Evolutionary conservation across 2,888 invertebrate species (phyloP).

Genomic region (Papilio elwesi): DNA sequence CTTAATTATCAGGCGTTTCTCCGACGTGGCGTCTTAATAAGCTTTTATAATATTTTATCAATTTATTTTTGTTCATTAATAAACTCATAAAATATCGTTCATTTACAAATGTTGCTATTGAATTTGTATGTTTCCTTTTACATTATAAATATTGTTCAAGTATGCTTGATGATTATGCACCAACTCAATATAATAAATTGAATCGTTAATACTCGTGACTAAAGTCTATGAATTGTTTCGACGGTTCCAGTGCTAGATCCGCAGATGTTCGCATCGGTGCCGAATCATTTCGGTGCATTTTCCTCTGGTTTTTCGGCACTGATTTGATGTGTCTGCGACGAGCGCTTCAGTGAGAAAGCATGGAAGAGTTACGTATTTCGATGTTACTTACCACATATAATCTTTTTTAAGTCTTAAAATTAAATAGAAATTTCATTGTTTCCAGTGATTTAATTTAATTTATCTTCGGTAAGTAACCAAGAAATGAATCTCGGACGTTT

Average conservation of each 20-base stretch:
- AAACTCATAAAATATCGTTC: no score
- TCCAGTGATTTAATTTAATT: slow-evolving; percentile 15
- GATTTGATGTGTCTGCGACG: background rate
- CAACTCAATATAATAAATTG: no score
- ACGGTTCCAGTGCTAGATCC: background rate
- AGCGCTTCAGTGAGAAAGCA: background rate
- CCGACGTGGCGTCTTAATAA: no score
- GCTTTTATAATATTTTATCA: no score
- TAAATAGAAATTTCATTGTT: background rate
- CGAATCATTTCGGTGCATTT: background rate
- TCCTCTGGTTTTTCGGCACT: background rate
- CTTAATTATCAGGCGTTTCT: no score
- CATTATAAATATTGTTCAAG: no score
- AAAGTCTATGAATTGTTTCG: background rate
- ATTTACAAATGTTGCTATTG: no score
- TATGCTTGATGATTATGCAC: no score
- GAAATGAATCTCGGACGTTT: slow-evolving; percentile 55
- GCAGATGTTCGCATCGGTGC: background rate
- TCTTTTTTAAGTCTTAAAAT: background rate
- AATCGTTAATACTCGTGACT: slow-evolving; percentile 2
- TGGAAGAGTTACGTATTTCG: slow-evolving; percentile 43
- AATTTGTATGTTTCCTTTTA: no score
- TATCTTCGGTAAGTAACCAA: slow-evolving; percentile 42
- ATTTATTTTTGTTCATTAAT: no score
- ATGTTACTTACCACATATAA: slow-evolving; percentile 37